Evolutionary conservation across 2,113 vertebrate species (phyloP).

Genomic region (Psittacus erithacus): DNA sequence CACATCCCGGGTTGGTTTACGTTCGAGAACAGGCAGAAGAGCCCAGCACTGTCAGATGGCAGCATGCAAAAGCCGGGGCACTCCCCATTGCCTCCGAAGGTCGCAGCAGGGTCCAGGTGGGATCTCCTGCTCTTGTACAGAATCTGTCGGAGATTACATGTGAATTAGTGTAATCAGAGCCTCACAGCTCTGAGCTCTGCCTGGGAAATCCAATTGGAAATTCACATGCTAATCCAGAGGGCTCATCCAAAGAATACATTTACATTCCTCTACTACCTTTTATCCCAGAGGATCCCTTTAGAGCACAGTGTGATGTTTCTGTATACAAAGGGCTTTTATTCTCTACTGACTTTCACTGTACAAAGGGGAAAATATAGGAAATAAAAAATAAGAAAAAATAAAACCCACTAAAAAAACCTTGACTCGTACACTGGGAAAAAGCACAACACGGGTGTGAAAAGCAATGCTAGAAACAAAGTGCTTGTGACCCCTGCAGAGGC

Average conservation of each 20-base stretch:
- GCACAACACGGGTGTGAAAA: neutral
- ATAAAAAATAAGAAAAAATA: neutral
- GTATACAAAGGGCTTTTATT: neutral
- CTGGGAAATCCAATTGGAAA: neutral
- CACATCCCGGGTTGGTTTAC: neutral
- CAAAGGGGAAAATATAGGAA: accelerated
- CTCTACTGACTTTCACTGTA: neutral
- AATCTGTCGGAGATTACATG: neutral
- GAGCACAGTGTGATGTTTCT: neutral
- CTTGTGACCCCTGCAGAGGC: neutral
- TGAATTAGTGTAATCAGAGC: neutral
- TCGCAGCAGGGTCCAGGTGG: neutral
- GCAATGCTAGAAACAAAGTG: neutral
- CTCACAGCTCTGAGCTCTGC: neutral
- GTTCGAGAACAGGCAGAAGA: neutral
- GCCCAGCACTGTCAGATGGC: neutral
- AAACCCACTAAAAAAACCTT: neutral
- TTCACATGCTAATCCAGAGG: constrained; percentile 1
- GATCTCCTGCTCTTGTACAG: neutral
- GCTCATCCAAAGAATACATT: constrained; percentile 17
- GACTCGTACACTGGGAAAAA: neutral
- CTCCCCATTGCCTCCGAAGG: accelerated
- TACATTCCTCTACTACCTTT: neutral
- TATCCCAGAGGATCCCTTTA: neutral
- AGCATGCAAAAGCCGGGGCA: accelerated